A percentile compares a stretch with the other conserved stretches of the same genome.
Conservation (phyloP, 2,888 invertebrate genomes). For the Syrista parreyssii region DNA sequence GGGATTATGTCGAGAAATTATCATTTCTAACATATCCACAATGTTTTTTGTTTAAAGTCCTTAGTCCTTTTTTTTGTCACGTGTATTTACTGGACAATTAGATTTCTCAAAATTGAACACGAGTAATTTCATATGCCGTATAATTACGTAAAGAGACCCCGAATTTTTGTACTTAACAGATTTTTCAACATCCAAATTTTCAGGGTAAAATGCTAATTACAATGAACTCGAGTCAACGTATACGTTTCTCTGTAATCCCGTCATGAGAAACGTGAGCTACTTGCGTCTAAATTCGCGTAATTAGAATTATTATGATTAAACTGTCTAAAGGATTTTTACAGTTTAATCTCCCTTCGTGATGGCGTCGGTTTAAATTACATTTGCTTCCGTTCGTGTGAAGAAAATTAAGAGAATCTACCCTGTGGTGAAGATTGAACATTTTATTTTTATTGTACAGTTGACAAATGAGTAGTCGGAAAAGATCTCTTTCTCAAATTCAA, state of each 20-base stretch:
- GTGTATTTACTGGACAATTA: too few species aligned
- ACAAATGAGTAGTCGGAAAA: neutral
- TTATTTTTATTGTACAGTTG: neutral
- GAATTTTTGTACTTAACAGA: neutral
- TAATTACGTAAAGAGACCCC: neutral
- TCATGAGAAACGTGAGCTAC: neutral
- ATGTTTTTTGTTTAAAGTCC: too few species aligned
- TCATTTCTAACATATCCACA: too few species aligned
- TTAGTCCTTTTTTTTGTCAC: neutral
- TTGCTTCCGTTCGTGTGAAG: slow-evolving; percentile 19
- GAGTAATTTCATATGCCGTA: neutral
- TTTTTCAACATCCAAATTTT: neutral
- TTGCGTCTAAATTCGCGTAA: slow-evolving; percentile 23
- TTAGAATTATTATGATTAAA: slow-evolving; percentile 56
- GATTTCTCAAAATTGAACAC: neutral
- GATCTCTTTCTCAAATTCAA: neutral
- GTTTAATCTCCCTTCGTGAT: slow-evolving; percentile 33
- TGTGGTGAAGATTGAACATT: neutral
- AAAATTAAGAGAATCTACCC: slow-evolving; percentile 9
- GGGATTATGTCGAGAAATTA: too few species aligned
- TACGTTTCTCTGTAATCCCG: neutral
- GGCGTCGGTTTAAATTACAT: slow-evolving; percentile 26
- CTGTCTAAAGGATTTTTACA: slow-evolving; percentile 30
- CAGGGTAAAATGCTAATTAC: neutral
- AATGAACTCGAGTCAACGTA: neutral